Evolutionary conservation across 2,113 vertebrate species (phyloP).

Genomic region (Miniopterus natalensis): DNA sequence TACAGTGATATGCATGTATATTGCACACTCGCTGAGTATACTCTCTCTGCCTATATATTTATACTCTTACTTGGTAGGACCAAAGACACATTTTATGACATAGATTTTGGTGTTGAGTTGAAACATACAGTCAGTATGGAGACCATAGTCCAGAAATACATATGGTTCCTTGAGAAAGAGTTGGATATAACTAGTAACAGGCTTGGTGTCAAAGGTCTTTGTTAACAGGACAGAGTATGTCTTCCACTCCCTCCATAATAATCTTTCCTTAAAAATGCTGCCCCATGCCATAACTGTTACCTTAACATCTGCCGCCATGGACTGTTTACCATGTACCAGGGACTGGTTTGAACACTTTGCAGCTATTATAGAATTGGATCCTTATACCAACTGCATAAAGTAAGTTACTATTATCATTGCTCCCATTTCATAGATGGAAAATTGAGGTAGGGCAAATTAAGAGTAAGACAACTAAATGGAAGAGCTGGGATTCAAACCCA

Average conservation of each 20-base stretch:
- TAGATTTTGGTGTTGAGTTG: neutral
- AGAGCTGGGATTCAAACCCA: neutral
- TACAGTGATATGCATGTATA: neutral
- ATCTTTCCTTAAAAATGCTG: neutral
- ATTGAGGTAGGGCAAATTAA: neutral
- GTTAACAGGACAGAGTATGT: neutral
- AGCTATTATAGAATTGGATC: neutral
- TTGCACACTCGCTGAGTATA: neutral
- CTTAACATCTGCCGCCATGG: neutral
- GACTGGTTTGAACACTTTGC: neutral
- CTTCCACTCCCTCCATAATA: neutral
- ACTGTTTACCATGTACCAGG: neutral
- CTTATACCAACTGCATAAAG: neutral
- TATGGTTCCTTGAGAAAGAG: neutral
- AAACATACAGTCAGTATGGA: neutral
- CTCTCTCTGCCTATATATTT: neutral
- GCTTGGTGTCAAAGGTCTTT: neutral
- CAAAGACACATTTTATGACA: neutral
- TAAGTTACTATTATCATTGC: neutral
- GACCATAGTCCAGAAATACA: neutral
- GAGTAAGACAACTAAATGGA: neutral
- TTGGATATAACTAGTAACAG: neutral
- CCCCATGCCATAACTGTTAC: neutral
- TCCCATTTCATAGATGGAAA: neutral
- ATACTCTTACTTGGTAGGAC: neutral